Base-by-base conservation (phyloP, 2,888 invertebrate species). In the Pinctada fucata region DNA sequence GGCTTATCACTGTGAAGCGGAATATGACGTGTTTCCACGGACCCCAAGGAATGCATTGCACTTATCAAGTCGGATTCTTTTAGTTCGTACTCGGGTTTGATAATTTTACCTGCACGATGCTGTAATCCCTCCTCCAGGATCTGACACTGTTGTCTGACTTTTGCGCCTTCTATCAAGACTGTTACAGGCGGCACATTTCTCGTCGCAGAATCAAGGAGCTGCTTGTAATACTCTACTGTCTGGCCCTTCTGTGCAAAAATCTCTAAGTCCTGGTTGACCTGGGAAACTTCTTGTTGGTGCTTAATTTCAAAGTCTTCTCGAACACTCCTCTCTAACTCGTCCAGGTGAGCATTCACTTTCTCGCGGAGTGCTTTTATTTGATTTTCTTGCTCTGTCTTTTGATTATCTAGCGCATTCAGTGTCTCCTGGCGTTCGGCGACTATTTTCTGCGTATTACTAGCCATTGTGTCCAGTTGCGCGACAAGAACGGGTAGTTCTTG, bases 341-440 rank as follows among this genome's bases (percentile, higher is more conserved):
- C 78, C 48, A 78, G 8, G 45, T 78, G 78, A 52, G 74, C 74
- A 48, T 74, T 75, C n/a, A 78, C 70, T 45, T 48, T 68, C 13
- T 74, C 47, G 1, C 78, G 74, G 50, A 74, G 63, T 49, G 63
- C 47, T 65, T 70, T 52, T 13, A 78, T 65, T 10, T 58, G 3
- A 10, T 78, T 72, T 52, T 74, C 69, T 16, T 70, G 69, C 10
- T 78, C 65, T 45, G 51, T 50, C 48, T 74, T 74, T 5, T 78
- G 78, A 6, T 13, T 48, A 8, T 69, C 70, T 4, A 78, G 70
- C 47, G 72, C 74, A 8, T 64, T 72, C 0, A 78, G 50, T 16
- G 74, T 70, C 16, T 69, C 68, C 52, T 65, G 50, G 8, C 78
- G 80, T 8, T 84, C 84, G 51, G 81, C 79, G 2, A 86, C 69